These are phyloP conservation scores for Pimpla rufipes DNA, from an alignment of 2,888 invertebrate species.

Conservation along the genomic window DNA sequence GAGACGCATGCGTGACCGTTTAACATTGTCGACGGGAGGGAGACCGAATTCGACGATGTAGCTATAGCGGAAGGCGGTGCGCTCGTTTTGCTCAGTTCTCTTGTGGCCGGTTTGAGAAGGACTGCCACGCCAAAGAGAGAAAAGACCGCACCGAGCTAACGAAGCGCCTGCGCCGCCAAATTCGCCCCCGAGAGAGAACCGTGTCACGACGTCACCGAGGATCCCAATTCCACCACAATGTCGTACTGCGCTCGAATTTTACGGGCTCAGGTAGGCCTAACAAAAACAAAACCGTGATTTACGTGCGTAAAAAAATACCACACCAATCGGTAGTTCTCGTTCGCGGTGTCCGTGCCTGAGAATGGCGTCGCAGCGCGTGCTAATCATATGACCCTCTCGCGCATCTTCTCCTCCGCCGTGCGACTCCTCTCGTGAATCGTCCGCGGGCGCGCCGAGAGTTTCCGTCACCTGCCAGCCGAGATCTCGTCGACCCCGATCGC, in stretches of 20 bases:
- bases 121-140: constrained; percentile 80
- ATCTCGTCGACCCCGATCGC: constrained; percentile 67
- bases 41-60: constrained; percentile 64
- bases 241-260: constrained; percentile 92
- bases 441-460: constrained; percentile 41
- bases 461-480: constrained; percentile 53
- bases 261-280: constrained; percentile 90
- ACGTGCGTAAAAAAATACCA: constrained; percentile 3
- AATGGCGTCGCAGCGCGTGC: constrained; percentile 52
- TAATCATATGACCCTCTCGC: constrained; percentile 36
- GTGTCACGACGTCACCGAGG: constrained; percentile 71
- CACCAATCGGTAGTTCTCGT: constrained; percentile 13
- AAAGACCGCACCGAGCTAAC: constrained; percentile 43
- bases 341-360: constrained; percentile 16
- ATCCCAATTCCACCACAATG: constrained; percentile 86
- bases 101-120: constrained; percentile 85
- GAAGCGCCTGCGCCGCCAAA: constrained; percentile 60
- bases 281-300: constrained; percentile 11
- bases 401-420: neutral
- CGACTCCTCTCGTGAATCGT: neutral
- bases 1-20: constrained; percentile 79
- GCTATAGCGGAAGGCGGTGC: constrained; percentile 52
- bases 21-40: constrained; percentile 74
- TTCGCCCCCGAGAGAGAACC: constrained; percentile 36
- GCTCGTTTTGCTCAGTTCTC: constrained; percentile 80